Conservation (phyloP, 1,140 invertebrate genomes). For the Heterodera schachtii region DNA sequence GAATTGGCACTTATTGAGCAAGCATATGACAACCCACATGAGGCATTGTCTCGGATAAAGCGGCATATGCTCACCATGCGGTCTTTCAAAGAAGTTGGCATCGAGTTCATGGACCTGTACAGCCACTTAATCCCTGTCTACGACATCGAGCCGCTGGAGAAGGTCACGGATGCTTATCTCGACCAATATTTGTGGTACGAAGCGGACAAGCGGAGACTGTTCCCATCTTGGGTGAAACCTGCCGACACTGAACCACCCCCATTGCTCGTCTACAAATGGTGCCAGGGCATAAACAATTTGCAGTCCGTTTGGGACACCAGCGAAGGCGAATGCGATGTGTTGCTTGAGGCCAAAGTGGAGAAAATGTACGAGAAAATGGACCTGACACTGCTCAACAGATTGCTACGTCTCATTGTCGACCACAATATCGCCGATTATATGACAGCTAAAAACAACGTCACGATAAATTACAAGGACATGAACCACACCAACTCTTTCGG, state of each 20-base stretch:
- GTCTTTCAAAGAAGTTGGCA: slow-evolving; percentile 86
- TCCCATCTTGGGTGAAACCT: slow-evolving; percentile 96
- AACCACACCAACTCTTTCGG: slow-evolving; percentile 98
- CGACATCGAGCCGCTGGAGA: slow-evolving; percentile 97
- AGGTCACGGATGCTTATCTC: slow-evolving; percentile 99
- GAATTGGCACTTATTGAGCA: slow-evolving; percentile 98
- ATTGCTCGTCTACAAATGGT: slow-evolving; percentile 97
- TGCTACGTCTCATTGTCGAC: slow-evolving; percentile 90
- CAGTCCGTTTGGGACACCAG: slow-evolving; percentile 97
- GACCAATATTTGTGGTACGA: slow-evolving; percentile 99
- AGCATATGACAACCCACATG: slow-evolving; percentile 99
- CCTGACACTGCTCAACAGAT: slow-evolving; percentile 90
- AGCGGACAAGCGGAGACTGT: slow-evolving; percentile 91
- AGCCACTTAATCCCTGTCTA: slow-evolving; percentile 98
- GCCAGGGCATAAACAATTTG: slow-evolving; percentile 97
- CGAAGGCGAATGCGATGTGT: slow-evolving; percentile 96
- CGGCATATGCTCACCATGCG: slow-evolving; percentile 96
- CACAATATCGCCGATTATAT: slow-evolving; percentile 99
- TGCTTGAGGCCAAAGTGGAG: slow-evolving; percentile 89
- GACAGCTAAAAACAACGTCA: slow-evolving; percentile 99
- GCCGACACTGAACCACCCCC: slow-evolving; percentile 97
- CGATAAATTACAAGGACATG: slow-evolving; percentile 99
- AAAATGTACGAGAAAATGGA: slow-evolving; percentile 99
- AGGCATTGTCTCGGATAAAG: slow-evolving; percentile 96
- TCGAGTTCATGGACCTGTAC: slow-evolving; percentile 99